These are phyloP conservation scores for Tetrapedia diversipes DNA, from an alignment of 2,888 invertebrate genomes.

Conservation along the genomic window DNA sequence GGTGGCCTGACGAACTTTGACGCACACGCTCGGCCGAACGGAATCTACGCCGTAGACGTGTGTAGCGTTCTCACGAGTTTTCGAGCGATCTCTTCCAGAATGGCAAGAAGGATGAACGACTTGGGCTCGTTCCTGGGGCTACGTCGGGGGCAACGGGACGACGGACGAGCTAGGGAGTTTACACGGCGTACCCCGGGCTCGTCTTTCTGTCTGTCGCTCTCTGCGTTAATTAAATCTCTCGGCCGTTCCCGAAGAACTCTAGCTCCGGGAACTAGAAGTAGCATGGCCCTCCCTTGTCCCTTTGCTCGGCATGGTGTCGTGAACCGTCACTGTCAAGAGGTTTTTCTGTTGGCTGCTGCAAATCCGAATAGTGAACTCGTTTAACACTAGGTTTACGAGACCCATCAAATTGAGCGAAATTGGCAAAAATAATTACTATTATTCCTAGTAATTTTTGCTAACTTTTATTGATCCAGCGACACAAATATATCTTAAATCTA, in stretches of 20 bases:
- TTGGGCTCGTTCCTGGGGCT: constrained; percentile 57
- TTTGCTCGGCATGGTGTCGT: constrained; percentile 42
- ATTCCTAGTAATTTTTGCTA: too few species aligned
- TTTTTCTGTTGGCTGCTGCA: constrained; percentile 34
- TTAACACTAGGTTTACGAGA: too few species aligned
- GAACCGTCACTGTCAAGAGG: constrained; percentile 38
- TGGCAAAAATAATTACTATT: too few species aligned
- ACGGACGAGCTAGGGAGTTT: constrained; percentile 62
- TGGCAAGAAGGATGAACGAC: constrained; percentile 57
- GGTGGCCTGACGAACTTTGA: constrained; percentile 61
- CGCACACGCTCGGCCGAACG: constrained; percentile 62
- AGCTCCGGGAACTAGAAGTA: constrained; percentile 54
- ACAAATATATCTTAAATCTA: too few species aligned
- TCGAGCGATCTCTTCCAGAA: constrained; percentile 58
- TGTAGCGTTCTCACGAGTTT: constrained; percentile 68
- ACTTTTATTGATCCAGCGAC: too few species aligned
- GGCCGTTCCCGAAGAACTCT: constrained; percentile 69
- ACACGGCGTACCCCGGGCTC: constrained; percentile 70
- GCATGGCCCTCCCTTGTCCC: constrained; percentile 42
- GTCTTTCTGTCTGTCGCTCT: constrained; percentile 72
- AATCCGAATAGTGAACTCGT: too few species aligned
- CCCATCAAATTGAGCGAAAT: too few species aligned
- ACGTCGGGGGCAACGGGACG: constrained; percentile 39
- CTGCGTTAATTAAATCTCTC: constrained; percentile 77
- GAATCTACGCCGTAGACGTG: constrained; percentile 62